Conservation (phyloP, 2,797 vertebrate genomes). For the Otus scops region DNA sequence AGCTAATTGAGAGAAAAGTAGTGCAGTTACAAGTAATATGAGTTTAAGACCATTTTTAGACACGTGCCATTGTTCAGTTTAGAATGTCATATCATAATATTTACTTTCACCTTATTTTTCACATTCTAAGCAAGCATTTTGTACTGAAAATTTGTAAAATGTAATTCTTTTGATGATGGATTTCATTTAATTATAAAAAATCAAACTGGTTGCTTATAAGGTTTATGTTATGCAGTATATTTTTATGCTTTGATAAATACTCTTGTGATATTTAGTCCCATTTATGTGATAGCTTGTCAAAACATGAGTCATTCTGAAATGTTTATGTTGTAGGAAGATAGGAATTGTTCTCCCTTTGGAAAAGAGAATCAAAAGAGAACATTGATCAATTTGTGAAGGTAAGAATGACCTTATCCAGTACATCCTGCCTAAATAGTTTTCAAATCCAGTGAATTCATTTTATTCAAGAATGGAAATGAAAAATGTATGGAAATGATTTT, state of each 20-base stretch:
- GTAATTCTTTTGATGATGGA: neutral
- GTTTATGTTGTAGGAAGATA: neutral
- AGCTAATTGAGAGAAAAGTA: neutral
- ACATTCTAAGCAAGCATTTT: neutral
- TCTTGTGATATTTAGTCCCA: neutral
- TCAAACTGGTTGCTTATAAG: neutral
- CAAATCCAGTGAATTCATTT: neutral
- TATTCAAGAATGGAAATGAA: neutral
- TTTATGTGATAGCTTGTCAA: neutral
- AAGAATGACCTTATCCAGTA: neutral
- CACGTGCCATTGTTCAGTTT: neutral
- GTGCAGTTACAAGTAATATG: neutral
- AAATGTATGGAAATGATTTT: neutral
- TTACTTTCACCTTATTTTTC: neutral
- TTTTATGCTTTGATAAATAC: neutral
- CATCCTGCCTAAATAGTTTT: neutral
- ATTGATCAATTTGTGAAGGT: neutral
- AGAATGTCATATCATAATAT: neutral
- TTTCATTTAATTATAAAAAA: neutral
- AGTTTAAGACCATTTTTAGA: neutral
- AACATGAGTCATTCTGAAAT: neutral
- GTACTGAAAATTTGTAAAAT: neutral
- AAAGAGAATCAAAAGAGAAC: neutral
- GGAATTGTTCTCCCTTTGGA: neutral
- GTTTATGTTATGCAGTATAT: neutral